Base-by-base conservation (phyloP, 2,113 vertebrate genomes). In the Pontoporia blainvillei region DNA sequence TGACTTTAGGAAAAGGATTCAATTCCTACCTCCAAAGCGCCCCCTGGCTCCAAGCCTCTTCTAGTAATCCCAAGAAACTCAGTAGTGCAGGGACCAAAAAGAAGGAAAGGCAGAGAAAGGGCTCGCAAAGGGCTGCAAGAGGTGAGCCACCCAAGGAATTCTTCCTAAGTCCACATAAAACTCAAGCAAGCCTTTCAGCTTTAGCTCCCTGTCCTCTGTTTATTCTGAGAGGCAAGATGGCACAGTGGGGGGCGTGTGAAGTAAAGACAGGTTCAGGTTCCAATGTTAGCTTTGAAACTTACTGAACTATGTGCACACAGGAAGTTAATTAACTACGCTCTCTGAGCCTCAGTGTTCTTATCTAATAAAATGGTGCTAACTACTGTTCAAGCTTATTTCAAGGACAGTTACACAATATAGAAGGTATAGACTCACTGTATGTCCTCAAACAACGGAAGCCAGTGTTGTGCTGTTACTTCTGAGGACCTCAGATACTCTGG, bases 1-100 rank as follows among this genome's bases (percentile, higher is more conserved):
- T 44, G 27, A 76, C 36, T 49, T 52, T 67, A 86, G 23, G 20
- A 87, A 39, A 88, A 89, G 73, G 49, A 67, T 73, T 76, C 61
- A 61, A 9, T 14, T 76, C 44, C 61, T 36, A 39, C 44, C 49
- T 91, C 39, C 83, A 90, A 57, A 57, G 10, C 25, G 36, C 69
- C 25, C 23, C 72, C 39, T 31, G n/a, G 12, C 46, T 59, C 61
- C 13, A 73, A 78, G 39, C 15, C 46, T 81, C 59, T 85, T 8
- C n/a, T 20, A 62, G 23, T 18, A 69, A 79, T 23, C 31, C 88
- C 36, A 69, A 75, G 36, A 83, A 94, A 91, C 59, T 62, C 23
- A 23, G 69, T 7, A 86, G 21, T 31, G 1, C 4, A 90, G n/a
- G 7, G n/a, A 71, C 39, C 66, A 89, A 64, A 82, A 73, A 64